Percentiles rank a stretch among this genome's conserved stretches.
Evolutionary conservation across 2,113 vertebrate species (phyloP).

Genomic region (Phasianus colchicus): DNA sequence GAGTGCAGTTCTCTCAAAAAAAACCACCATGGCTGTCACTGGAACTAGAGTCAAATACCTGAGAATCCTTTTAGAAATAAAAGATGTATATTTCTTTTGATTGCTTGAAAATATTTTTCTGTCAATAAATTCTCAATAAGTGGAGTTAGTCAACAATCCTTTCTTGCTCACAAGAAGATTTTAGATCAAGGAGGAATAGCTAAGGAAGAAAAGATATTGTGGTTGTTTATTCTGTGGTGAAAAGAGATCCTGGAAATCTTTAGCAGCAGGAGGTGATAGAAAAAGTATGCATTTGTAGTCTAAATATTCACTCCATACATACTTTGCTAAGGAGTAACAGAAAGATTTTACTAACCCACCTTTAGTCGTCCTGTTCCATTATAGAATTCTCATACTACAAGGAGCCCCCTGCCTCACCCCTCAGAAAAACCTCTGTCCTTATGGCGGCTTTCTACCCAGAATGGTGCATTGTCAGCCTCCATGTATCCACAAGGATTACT

Average conservation of each 20-base stretch:
- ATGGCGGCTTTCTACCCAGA: not conserved
- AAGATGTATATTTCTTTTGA: not conserved
- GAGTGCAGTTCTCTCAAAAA: not conserved
- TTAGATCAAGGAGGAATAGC: not conserved
- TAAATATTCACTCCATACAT: not conserved
- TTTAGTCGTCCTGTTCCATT: not conserved
- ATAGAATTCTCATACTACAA: not conserved
- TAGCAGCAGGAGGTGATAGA: not conserved
- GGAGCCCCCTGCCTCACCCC: not conserved
- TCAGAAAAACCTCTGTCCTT: accelerated
- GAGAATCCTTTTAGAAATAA: not conserved
- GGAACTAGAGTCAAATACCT: not conserved
- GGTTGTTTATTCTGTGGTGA: not conserved
- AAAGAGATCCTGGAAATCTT: not conserved
- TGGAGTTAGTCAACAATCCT: not conserved
- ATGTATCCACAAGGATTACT: not conserved
- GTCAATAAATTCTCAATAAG: not conserved
- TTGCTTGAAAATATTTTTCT: not conserved
- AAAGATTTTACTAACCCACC: not conserved
- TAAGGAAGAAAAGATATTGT: not conserved
- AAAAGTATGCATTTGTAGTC: not conserved
- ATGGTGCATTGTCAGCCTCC: not conserved
- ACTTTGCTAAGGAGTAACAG: not conserved
- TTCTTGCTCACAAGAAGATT: not conserved
- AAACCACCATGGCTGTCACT: not conserved